phyloP scores from a whole-genome alignment of 2,888 invertebrate genomes.

The Sinohyriopsis cumingii region DNA sequence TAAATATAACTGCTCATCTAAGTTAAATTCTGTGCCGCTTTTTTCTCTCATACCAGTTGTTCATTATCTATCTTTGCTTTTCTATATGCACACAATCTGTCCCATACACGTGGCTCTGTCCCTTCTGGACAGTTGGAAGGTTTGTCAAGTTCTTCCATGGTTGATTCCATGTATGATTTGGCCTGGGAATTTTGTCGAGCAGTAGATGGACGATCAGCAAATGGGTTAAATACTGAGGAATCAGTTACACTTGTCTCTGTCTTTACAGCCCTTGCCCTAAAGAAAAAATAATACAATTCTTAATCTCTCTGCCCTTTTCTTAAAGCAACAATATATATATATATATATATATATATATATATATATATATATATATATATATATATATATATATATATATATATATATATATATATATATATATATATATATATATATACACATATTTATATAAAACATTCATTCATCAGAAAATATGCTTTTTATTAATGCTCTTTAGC shows the following conservation, averaged over 20 bases:
- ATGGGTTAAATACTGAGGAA: constrained; percentile 63
- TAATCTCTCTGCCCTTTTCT: neutral
- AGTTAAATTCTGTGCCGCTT: no score
- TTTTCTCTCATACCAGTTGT: constrained; percentile 47
- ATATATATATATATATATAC: no score
- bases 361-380: neutral
- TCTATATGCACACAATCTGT: constrained; percentile 66
- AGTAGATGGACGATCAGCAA: constrained; percentile 69
- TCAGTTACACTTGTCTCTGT: constrained; percentile 34
- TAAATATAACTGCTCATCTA: neutral
- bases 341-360: no score
- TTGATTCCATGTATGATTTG: constrained; percentile 48
- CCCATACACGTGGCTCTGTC: constrained; percentile 64
- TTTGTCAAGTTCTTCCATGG: constrained; percentile 68
- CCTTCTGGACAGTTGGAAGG: constrained; percentile 66
- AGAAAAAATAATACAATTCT: neutral
- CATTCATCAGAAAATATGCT: neutral
- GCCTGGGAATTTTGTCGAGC: constrained; percentile 58
- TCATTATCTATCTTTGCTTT: constrained; percentile 67
- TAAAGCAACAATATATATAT: constrained; percentile 1
- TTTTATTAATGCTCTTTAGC: neutral
- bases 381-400: no score
- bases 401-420: no score
- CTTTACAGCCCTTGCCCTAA: constrained; percentile 23
- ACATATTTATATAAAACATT: no score